Evolutionary conservation across 37 sponge, comb jelly and placozoan genomes (phyloP), one percentile per base, ranked within the genome.

Genomic region (Hormiphora californensis): DNA sequence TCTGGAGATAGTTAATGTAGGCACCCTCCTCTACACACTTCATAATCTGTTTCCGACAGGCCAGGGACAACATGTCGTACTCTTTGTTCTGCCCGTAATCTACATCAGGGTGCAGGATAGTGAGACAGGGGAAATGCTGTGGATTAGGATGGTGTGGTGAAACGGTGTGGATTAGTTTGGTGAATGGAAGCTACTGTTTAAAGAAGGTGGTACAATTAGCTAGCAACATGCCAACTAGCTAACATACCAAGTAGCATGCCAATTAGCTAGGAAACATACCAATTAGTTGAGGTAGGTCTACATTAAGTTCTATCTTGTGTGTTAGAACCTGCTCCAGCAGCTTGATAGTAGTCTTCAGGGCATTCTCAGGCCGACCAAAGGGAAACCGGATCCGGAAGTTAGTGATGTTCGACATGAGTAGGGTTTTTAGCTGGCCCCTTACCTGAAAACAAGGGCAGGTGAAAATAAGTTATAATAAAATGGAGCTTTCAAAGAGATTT

Each of bases 1-100:
- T 65, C 37, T 65, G 67, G 3, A 65, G 67, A 19, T 65, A 65
- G 67, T 65, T 65, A 4, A 65, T 65, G 37, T 65, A 65, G 33
- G 67, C 67, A 9, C 67, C 67, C 37, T 65, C 38, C 35, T 65
- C 67, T 17, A 65, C 8, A 34, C 67, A 65, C 37, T 65, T 65
- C 67, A 65, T 65, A 3, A 38, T 65, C 37, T 65, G 67, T 65
- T 65, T 65, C 37, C 67, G 34, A 19, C 67, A 65, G 8, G 32
- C 67, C 37, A 65, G 67, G 32, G 67, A 65, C 17, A 38, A 36
- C 67, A 65, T 34, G 19, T 65, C 67, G 3, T 65, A 15, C 9
- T 65, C 67, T 65, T 65, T 39, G 17, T 34, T n/a, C n/a, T n/a
- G n/a, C n/a, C n/a, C n/a, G n/a, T n/a, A n/a, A n/a, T n/a, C n/a